Percentiles rank a stretch among this genome's conserved stretches.
Evolutionary conservation across 2,113 vertebrate genomes (phyloP).

Genomic region (Brachyistius frenatus): DNA sequence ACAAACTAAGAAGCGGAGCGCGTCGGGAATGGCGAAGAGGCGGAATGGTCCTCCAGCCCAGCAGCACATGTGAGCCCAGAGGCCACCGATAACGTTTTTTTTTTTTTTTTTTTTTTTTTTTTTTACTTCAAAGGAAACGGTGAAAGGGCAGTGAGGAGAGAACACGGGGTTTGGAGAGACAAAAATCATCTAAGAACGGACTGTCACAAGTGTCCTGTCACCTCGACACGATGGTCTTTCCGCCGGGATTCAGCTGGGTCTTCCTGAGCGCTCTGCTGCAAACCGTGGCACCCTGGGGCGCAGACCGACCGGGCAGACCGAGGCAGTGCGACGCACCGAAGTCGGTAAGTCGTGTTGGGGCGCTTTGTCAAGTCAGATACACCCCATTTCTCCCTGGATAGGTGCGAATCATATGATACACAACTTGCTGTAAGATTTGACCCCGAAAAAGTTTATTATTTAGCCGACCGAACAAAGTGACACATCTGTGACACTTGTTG

Average conservation of each 20-base stretch:
- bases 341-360: conserved; percentile 80
- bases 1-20: conserved; percentile 24
- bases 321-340: conserved; percentile 84
- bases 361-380: neutral
- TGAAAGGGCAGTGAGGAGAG: conserved; percentile 10
- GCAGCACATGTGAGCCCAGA: conserved; percentile 76
- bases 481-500: too few relatives aligned
- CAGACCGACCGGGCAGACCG: conserved; percentile 72
- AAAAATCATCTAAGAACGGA: conserved; percentile 11
- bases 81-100: conserved; percentile 58
- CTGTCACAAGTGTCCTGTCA: conserved; percentile 55
- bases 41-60: conserved; percentile 74
- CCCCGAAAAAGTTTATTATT: neutral
- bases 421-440: neutral
- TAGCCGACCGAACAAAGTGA: neutral
- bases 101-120: conserved; percentile 1
- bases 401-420: neutral
- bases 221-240: conserved; percentile 77
- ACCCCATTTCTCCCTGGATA: neutral
- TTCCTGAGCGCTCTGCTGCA: conserved; percentile 83
- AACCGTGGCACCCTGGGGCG: conserved; percentile 79
- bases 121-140: conserved; percentile 4
- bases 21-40: conserved; percentile 70
- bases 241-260: conserved; percentile 80
- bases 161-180: conserved; percentile 1